Base-by-base conservation (phyloP, 2,113 vertebrate species). In the Gallinago jamesoni region DNA sequence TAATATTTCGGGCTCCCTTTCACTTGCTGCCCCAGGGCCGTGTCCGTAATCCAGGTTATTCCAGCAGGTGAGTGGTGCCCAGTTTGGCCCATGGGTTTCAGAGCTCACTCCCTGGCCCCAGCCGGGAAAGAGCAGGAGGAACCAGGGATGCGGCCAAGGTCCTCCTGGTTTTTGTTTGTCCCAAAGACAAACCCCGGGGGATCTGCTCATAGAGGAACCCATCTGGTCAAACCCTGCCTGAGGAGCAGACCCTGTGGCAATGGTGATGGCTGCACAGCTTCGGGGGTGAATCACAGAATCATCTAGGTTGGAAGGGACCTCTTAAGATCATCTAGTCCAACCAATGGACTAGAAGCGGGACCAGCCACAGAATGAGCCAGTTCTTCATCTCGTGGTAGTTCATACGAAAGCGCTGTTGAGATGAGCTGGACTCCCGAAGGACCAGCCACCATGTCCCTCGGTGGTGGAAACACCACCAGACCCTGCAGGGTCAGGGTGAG, bases 371-470 rank as follows among this genome's bases (percentile, higher is more conserved):
- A 45, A 91, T 14, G 25, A 76, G 31, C 55, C 31, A 30, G 22
- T 67, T 39, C 62, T 89, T 70, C 16, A 19, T 78, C 28, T 76
- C 20, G 1, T 27, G 33, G 10, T n/a, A 7, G 37, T 33, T 74
- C 68, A 57, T 41, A 14, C 39, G 25, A 31, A 62, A 52, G 17
- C 15, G 8, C 43, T 43, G 39, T n/a, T 0, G 8, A 57, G 47
- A 25, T 60, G 33, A 88, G 43, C 47, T 47, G 56, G 28, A 31
- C 6, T 92, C 39, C 66, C 47, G 23, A n/a, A 69, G 59, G 53
- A 50, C 10, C 43, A 91, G 59, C 24, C 35, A 23, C 17, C 6
- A 1, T 6, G 48, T 5, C 10, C 43, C 41, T 39, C 0, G 0
- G 28, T 30, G 25, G 24, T 17, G 30, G 37, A 16, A 47, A 41